Base-by-base conservation (phyloP, 2,888 invertebrate genomes). In the Acleris cristana region DNA sequence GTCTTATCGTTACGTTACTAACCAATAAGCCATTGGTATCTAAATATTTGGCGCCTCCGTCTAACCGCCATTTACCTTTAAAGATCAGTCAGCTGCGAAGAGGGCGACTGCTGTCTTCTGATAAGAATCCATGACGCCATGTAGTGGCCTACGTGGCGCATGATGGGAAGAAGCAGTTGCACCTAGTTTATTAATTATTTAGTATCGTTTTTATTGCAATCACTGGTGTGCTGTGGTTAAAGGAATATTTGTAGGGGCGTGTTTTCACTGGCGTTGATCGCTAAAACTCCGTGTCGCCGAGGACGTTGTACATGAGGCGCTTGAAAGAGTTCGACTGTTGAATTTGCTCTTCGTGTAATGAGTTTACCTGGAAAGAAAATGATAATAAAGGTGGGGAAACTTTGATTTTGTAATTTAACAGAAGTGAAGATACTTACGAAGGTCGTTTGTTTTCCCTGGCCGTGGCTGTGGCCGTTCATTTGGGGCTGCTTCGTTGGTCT, bases 241-340 rank as follows among this genome's bases (percentile, higher is more conserved):
- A 48, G 49, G 49, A 49, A 49, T 69, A 57, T 64, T 49, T 30
- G 1, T 48, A 72, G 73, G 75, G 74, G 72, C 64, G 58, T 72
- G 59, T 54, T 40, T 53, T 48, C 23, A 72, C 56, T 45, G 66
- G 64, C 63, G 68, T 64, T 65, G 71, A 72, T 65, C 66, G 53
- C 75, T 94, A 94, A 78, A 94, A 94, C 74, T 95, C 95, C 70
- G 95, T 95, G 90, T 97, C 96, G 76, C 97, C 96, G 85, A 97
- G 94, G 76, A 98, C 97, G 93, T 96, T 96, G 94, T 96, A 96
- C 98, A 98, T 98, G 85, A 98, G 95, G 86, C 98, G 96, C 89
- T 97, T 97, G 94, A 98, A 98, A 74, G 97, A 97, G 89, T 96
- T 96, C 89, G 97, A 98, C 89, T 98, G 98, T 82, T 97, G 97